Percentiles rank a stretch among this genome's conserved stretches.
These are phyloP conservation scores for Folsomia candida DNA, from an alignment of 2,888 invertebrate species.

Conservation along the genomic window DNA sequence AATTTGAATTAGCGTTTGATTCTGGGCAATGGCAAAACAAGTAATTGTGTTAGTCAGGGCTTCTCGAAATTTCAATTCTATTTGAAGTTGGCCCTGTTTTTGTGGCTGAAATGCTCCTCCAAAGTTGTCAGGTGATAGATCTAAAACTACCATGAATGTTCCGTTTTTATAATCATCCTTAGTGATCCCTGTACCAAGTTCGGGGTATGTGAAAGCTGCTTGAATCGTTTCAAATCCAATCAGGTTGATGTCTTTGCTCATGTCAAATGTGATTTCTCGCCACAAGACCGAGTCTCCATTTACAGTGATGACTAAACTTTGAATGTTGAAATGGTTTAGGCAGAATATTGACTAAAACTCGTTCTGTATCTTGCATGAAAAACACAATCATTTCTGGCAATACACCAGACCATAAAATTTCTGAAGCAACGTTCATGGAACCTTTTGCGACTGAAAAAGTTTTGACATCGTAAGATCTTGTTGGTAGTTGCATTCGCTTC, in stretches of 20 bases:
- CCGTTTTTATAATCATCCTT: conserved; percentile 1
- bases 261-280: background rate
- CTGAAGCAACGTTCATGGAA: background rate
- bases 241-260: background rate
- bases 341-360: too few species aligned
- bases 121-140: background rate
- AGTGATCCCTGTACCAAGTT: background rate
- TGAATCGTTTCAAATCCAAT: background rate
- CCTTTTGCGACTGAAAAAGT: background rate
- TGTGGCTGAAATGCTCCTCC: background rate
- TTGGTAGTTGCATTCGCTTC: conserved; percentile 1
- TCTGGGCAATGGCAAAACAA: background rate
- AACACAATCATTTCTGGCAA: conserved; percentile 1
- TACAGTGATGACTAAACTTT: background rate
- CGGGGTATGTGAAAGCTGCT: background rate
- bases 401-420: background rate
- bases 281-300: background rate
- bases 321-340: background rate
- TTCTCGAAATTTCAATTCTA: background rate
- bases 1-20: background rate
- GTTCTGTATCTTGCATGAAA: too few species aligned
- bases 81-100: conserved; percentile 3
- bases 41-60: background rate
- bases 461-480: background rate
- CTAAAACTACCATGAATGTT: background rate